These are phyloP conservation scores for Chionoecetes opilio DNA, from an alignment of 1,140 invertebrate genomes.

Conservation along the genomic window DNA sequence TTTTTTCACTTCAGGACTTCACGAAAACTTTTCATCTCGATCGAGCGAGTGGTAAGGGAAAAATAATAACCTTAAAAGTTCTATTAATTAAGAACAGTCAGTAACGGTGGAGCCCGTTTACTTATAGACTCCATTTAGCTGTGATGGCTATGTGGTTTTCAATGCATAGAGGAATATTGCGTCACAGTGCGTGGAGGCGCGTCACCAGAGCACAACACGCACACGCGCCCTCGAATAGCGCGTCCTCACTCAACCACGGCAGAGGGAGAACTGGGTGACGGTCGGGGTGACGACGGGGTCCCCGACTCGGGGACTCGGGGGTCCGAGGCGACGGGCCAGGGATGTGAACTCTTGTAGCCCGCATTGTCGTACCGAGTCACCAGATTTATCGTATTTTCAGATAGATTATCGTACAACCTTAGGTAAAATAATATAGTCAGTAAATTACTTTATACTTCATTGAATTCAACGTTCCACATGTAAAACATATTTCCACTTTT, in stretches of 20 bases:
- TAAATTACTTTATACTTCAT: no score
- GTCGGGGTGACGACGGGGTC: no score
- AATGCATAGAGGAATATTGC: neutral
- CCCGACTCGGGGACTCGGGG: no score
- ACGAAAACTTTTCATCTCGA: neutral
- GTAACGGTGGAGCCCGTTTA: neutral
- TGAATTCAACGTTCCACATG: no score
- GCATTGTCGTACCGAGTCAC: no score
- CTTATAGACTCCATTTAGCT: neutral
- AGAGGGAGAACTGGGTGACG: neutral
- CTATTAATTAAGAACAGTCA: neutral
- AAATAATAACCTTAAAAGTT: neutral
- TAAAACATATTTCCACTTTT: no score
- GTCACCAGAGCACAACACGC: neutral
- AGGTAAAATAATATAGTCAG: no score
- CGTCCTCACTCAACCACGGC: constrained; percentile 12
- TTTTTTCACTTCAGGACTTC: neutral
- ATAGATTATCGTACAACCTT: no score
- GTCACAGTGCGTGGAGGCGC: neutral
- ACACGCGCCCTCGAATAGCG: neutral
- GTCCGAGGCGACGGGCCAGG: no score
- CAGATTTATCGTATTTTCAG: no score
- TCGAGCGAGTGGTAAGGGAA: neutral
- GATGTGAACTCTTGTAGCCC: no score
- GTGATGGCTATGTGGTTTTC: neutral